phyloP scores from a whole-genome alignment of 2,113 vertebrate species.

The Bos indicus region DNA sequence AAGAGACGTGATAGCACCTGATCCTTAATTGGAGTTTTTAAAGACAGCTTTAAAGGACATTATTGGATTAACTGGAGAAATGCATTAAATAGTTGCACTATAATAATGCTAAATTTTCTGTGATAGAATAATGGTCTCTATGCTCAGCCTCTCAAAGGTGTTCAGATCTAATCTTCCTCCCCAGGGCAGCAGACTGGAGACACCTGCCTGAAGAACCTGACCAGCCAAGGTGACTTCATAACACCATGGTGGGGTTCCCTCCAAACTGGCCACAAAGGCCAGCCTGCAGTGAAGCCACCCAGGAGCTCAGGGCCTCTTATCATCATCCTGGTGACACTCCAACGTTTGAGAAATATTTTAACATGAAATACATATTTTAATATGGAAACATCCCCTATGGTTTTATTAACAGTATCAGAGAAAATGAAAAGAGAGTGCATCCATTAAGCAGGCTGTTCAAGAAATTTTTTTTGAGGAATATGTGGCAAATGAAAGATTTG shows the following conservation, averaged over 20 bases:
- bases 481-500: neutral
- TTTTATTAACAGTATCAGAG: neutral
- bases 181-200: neutral
- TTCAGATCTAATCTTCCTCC: neutral
- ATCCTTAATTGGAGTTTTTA: neutral
- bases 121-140: neutral
- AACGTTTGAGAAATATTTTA: neutral
- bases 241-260: neutral
- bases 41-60: neutral
- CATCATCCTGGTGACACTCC: neutral
- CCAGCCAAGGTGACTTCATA: neutral
- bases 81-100: neutral
- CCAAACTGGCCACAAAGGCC: neutral
- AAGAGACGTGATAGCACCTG: neutral
- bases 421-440: neutral
- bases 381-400: neutral
- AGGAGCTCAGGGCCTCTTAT: neutral
- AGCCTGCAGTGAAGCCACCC: neutral
- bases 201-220: rapidly evolving
- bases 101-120: neutral
- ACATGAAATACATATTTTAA: neutral
- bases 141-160: neutral
- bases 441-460: neutral
- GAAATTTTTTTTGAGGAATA: too few relatives aligned
- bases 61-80: neutral